Conservation (phyloP, 2,113 vertebrate species). For the Nerophis ophidion region DNA sequence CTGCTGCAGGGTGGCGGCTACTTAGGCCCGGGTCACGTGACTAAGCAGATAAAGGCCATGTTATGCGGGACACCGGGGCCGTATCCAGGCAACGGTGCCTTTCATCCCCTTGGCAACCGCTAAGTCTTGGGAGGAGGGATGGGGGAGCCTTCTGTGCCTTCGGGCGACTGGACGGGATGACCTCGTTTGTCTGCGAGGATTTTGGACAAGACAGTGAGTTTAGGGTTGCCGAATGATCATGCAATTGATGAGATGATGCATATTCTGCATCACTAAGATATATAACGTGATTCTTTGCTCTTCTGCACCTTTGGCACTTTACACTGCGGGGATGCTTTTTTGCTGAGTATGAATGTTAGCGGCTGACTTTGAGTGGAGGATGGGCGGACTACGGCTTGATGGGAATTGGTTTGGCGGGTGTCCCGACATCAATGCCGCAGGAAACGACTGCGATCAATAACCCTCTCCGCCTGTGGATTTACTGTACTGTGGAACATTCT, state of each 20-base stretch:
- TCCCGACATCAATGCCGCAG: background rate
- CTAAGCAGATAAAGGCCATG: constrained; percentile 56
- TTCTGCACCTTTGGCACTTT: too few relatives aligned
- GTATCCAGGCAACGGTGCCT: constrained; percentile 65
- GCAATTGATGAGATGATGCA: background rate
- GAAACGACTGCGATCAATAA: background rate
- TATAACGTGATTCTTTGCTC: too few relatives aligned
- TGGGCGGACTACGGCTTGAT: background rate
- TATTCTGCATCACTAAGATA: too few relatives aligned
- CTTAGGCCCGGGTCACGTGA: constrained; percentile 60
- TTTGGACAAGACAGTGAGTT: background rate
- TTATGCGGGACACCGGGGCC: constrained; percentile 46
- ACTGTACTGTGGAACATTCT: background rate
- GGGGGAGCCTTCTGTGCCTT: constrained; percentile 30
- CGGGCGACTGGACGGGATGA: constrained; percentile 27
- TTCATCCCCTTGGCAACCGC: constrained; percentile 68
- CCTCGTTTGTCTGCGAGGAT: constrained; percentile 26
- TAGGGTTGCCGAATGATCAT: background rate
- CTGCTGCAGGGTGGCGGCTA: constrained; percentile 48
- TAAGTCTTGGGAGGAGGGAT: constrained; percentile 43
- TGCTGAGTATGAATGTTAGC: background rate
- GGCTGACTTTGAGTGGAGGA: background rate
- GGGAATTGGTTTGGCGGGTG: background rate
- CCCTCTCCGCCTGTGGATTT: background rate
- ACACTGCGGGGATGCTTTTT: background rate